Conservation (phyloP, 1,140 invertebrate species). For the Pomacea maculata region DNA sequence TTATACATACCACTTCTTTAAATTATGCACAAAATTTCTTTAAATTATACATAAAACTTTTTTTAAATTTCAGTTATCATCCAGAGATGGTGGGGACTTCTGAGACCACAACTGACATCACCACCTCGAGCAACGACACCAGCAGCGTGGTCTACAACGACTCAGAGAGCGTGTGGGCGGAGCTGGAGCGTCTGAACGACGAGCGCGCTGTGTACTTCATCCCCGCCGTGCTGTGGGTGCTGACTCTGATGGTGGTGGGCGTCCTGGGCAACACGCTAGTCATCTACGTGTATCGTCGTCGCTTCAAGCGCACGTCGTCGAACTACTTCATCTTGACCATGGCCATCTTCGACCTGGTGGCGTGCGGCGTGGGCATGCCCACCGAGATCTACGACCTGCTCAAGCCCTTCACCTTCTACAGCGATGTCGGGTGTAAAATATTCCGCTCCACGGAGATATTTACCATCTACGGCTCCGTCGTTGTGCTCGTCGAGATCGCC, state of each 20-base stretch:
- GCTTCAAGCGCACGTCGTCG: conserved; percentile 47
- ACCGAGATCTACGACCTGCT: conserved; percentile 48
- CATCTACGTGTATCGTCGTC: conserved; percentile 44
- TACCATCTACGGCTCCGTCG: conserved; percentile 45
- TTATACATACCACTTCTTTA: too few relatives aligned
- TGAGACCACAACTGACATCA: background rate
- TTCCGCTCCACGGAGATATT: conserved; percentile 41
- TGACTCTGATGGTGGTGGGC: conserved; percentile 44
- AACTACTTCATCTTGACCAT: conserved; percentile 55
- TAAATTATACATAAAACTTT: too few relatives aligned
- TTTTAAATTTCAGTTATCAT: too few relatives aligned
- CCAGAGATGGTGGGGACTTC: background rate
- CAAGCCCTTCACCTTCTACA: conserved; percentile 51
- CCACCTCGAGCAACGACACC: background rate
- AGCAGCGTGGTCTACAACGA: conserved; percentile 1
- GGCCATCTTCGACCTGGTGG: conserved; percentile 52
- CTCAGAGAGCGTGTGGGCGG: conserved; percentile 5
- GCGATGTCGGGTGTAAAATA: conserved; percentile 40
- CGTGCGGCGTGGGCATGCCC: conserved; percentile 50
- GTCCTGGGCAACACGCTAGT: conserved; percentile 47
- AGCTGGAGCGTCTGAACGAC: conserved; percentile 34
- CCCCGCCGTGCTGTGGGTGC: conserved; percentile 45
- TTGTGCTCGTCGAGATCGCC: conserved; percentile 48
- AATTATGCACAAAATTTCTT: too few relatives aligned
- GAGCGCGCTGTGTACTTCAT: conserved; percentile 39